A percentile compares a stretch with the other conserved stretches of the same genome.
Evolutionary conservation across 1,140 invertebrate genomes (phyloP).

Genomic region (Capitella teleta): DNA sequence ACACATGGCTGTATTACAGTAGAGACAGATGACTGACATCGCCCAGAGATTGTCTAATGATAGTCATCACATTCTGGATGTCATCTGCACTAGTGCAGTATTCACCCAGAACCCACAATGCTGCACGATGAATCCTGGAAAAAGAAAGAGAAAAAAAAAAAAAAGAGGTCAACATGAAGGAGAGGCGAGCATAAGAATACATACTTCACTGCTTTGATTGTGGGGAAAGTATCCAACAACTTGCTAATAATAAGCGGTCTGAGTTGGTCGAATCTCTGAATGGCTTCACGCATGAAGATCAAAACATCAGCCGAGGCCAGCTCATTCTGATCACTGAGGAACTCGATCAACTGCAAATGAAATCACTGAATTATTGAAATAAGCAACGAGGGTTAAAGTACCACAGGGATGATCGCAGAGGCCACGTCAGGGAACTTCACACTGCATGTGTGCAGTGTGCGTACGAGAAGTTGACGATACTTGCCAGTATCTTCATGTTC

Average conservation of each 20-base stretch:
- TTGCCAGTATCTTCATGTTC: conserved; percentile 90
- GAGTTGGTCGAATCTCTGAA: conserved; percentile 79
- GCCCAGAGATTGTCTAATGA: conserved; percentile 64
- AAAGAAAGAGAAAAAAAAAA: conserved; percentile 25
- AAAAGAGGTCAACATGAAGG: not conserved
- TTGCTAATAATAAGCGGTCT: conserved; percentile 61
- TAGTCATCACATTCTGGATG: conserved; percentile 66
- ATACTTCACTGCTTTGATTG: conserved; percentile 51
- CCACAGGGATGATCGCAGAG: conserved; percentile 74
- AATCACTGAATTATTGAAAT: not conserved
- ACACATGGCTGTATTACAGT: not conserved
- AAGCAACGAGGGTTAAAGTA: conserved; percentile 11
- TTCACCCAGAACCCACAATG: conserved; percentile 97
- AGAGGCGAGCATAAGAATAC: not conserved
- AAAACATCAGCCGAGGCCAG: conserved; percentile 87
- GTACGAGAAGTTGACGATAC: conserved; percentile 88
- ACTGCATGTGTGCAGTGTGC: conserved; percentile 86
- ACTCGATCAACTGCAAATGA: conserved; percentile 63
- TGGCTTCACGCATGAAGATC: conserved; percentile 86
- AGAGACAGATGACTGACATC: conserved; percentile 47
- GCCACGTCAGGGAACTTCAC: conserved; percentile 98
- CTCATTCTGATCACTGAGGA: conserved; percentile 89
- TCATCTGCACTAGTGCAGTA: conserved; percentile 71
- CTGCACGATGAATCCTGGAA: conserved; percentile 77
- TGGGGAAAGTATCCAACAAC: conserved; percentile 66